Conservation (phyloP, 2,888 invertebrate genomes). For the Mythimna ferrago region DNA sequence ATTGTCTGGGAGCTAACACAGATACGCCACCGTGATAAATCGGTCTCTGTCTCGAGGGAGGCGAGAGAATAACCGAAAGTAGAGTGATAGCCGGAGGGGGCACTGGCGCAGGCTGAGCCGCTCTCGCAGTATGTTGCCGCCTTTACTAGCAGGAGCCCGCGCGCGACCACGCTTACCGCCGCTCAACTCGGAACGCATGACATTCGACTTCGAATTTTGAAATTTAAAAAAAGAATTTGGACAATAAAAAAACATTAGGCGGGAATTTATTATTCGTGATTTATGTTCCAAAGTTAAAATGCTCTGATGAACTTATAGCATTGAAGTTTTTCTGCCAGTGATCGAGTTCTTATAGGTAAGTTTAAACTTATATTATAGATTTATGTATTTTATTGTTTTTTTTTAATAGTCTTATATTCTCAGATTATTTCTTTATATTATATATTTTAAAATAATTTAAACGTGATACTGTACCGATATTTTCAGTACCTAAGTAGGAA, state of each 20-base stretch:
- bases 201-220: constrained; percentile 59
- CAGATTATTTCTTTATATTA: background rate
- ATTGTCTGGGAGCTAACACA: constrained; percentile 75
- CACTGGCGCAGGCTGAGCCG: constrained; percentile 75
- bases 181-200: constrained; percentile 61
- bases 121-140: constrained; percentile 83
- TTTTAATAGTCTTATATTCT: background rate
- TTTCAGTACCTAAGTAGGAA: background rate
- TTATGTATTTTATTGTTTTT: background rate
- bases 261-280: constrained; percentile 67
- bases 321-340: constrained; percentile 63
- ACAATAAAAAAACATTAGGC: constrained; percentile 44
- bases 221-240: constrained; percentile 56
- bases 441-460: background rate
- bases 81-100: constrained; percentile 86
- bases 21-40: constrained; percentile 84
- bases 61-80: constrained; percentile 86
- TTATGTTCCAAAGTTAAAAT: constrained; percentile 67
- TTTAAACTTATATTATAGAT: constrained; percentile 41
- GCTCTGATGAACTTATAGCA: constrained; percentile 67
- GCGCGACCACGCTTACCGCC: constrained; percentile 68
- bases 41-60: constrained; percentile 84
- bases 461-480: background rate
- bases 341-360: constrained; percentile 73
- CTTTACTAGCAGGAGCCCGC: constrained; percentile 81